Base-by-base conservation (phyloP, 2,888 invertebrate species). In the Drosophila histrio region DNA sequence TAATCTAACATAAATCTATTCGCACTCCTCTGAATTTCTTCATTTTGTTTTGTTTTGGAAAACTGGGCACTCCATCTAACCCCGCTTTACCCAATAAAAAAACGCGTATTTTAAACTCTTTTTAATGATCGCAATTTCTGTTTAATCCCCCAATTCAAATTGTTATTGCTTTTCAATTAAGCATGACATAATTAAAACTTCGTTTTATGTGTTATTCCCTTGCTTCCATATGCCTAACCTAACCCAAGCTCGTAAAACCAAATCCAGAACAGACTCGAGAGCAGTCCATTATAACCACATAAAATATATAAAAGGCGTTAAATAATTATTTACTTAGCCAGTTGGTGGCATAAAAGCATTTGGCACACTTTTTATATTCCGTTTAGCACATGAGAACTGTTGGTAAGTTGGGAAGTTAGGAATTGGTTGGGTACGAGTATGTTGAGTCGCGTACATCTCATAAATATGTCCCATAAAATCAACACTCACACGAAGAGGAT, bases 261-360 rank as follows among this genome's bases (percentile, higher is more conserved):
- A 63, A 32, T 17, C 54, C 50, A 59, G 19, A 61, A 43, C 69
- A 72, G 15, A 43, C 9, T 17, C 1, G 56, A 65, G 60, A 54
- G 53, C 65, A 75, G 78, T 68, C 61, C 58, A 76, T 78, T 63
- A 72, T 71, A 68, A 53, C 26, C 49, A 57, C 72, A 64, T 79
- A 72, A 69, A 74, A 77, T 50, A 19, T n/a, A 72, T 67, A 71
- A 84, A 79, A 77, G 70, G 77, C 79, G 77, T 74, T 82, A 75
- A 81, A 72, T 81, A 81, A 79, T 83, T 81, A 79, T 81, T 77
- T 76, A 77, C 75, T 76, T 77, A 69, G 68, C 71, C 79, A 72
- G 73, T 77, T 81, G 71, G 59, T 57, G 47, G 50, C 67, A 50
- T 64, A 43, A 44, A 30, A 59, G n/a, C 56, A 72, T 77, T 86